These are phyloP conservation scores for Drosophila bocqueti DNA, from an alignment of 1,140 invertebrate genomes.

Conservation along the genomic window DNA sequence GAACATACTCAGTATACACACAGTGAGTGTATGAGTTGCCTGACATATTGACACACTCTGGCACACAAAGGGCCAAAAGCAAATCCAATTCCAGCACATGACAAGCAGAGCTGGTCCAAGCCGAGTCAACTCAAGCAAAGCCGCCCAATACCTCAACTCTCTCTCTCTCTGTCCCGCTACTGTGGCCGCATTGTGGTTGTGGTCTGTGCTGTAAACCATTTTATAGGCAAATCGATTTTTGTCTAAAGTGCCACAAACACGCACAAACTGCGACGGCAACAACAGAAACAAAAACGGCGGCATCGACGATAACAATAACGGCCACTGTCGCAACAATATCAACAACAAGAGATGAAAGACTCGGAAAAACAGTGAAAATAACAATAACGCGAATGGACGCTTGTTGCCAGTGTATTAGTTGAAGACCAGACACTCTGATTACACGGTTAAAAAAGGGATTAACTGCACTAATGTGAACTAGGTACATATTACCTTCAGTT, in stretches of 20 bases:
- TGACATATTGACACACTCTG: slow-evolving; percentile 64
- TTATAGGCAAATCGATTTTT: slow-evolving; percentile 84
- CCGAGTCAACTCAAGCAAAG: slow-evolving; percentile 25
- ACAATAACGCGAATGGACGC: slow-evolving; percentile 40
- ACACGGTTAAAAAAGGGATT: slow-evolving; percentile 9
- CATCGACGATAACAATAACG: slow-evolving; percentile 27
- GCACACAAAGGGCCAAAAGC: slow-evolving; percentile 25
- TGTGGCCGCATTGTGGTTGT: slow-evolving; percentile 53
- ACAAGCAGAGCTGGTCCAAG: slow-evolving; percentile 19
- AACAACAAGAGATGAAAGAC: slow-evolving; percentile 38
- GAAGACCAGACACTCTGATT: slow-evolving; percentile 49
- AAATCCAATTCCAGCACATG: slow-evolving; percentile 42
- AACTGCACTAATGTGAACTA: background rate
- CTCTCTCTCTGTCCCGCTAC: slow-evolving; percentile 10
- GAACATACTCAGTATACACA: background rate
- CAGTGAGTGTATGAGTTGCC: slow-evolving; percentile 28
- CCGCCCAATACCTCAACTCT: slow-evolving; percentile 20
- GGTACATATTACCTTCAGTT: background rate
- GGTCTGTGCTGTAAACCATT: slow-evolving; percentile 72
- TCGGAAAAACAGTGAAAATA: slow-evolving; percentile 31
- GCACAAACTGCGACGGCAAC: slow-evolving; percentile 45
- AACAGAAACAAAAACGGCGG: slow-evolving; percentile 34
- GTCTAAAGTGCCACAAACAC: slow-evolving; percentile 83
- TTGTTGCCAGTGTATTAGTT: slow-evolving; percentile 63
- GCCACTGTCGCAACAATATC: slow-evolving; percentile 57